Base-by-base conservation (phyloP, 2,888 invertebrate genomes). In the Caenorhabditis sp. region DNA sequence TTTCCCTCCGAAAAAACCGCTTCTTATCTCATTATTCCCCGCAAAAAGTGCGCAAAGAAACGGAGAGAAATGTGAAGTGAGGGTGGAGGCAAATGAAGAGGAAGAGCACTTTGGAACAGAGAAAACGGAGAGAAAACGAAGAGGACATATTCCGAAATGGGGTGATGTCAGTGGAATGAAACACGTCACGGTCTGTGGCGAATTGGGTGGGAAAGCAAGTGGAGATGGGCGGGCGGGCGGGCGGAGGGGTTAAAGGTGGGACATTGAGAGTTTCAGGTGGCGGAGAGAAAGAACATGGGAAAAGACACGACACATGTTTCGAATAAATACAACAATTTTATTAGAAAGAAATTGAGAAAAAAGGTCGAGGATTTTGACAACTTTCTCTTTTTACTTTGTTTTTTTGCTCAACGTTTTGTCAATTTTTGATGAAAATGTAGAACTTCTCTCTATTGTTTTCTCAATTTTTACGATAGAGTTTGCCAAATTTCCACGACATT, bases 91-190 rank as follows among this genome's bases (percentile, higher is more conserved):
- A 20, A 32, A 32, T 44, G 47, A 62, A 47, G 32, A n/a, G n/a
- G 47, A 62, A 47, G 40, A 47, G 47, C 22, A 37, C 44, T 28
- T 20, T 55, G 47, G 61, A 62, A 55, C 40, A 32, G 32, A 32
- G 32, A 32, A 15, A 40, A 15, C 15, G n/a, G n/a, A n/a, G n/a
- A n/a, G n/a, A n/a, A 3, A 15, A 15, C 40, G 40, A 40, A 40
- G 26, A 44, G 24, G 37, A 47, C 13, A 47, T 4, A 40, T 6
- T 13, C 40, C 40, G 40, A 6, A 20, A 15, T 28, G 35, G 60
- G 47, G 32, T 65, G 68, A 65, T 64, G 69, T 68, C 65, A 77
- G 18, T 37, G n/a, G n/a, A 44, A 50, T 51, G 53, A 76, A 60
- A 77, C 47, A 68, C 68, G 56, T 65, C 68, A 62, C 61, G 61